A percentile compares a stretch with the other conserved stretches of the same genome.
Evolutionary conservation across 2,797 vertebrate species (phyloP).

Genomic region (Epinephelus malabaricus): DNA sequence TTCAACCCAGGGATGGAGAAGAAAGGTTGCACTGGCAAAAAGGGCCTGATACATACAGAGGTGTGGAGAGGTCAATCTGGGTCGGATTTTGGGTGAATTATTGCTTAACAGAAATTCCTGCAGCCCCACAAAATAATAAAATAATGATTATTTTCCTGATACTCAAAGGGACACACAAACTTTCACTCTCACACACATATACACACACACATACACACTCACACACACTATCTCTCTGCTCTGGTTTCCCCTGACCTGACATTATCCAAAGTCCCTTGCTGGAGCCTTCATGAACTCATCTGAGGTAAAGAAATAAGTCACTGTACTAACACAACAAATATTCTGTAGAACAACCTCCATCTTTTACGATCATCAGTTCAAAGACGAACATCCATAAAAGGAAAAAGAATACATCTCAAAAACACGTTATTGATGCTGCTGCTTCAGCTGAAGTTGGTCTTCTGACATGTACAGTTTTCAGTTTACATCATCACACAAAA

Average conservation of each 20-base stretch:
- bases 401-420: slow-evolving; percentile 29
- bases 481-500: slow-evolving; percentile 64
- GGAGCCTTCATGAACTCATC: slow-evolving; percentile 50
- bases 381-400: slow-evolving; percentile 46
- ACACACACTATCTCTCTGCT: slow-evolving; percentile 11
- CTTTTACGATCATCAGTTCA: slow-evolving; percentile 47
- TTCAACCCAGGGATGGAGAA: not conserved
- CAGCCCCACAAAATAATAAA: slow-evolving; percentile 9
- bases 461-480: slow-evolving; percentile 55
- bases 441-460: slow-evolving; percentile 57
- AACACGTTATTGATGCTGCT: slow-evolving; percentile 47
- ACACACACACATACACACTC: not conserved
- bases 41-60: slow-evolving; percentile 31
- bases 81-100: slow-evolving; percentile 58
- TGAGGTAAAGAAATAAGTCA: slow-evolving; percentile 75
- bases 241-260: slow-evolving; percentile 33
- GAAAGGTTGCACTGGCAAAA: slow-evolving; percentile 23
- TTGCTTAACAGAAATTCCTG: slow-evolving; percentile 72
- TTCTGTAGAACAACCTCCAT: slow-evolving; percentile 38
- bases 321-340: slow-evolving; percentile 50
- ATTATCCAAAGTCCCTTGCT: slow-evolving; percentile 59
- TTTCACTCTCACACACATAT: not conserved
- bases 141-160: slow-evolving; percentile 34
- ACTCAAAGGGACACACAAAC: slow-evolving; percentile 21
- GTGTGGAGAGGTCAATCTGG: not conserved